Conservation (phyloP, 2,888 invertebrate genomes). For the Icerya purchasi region DNA sequence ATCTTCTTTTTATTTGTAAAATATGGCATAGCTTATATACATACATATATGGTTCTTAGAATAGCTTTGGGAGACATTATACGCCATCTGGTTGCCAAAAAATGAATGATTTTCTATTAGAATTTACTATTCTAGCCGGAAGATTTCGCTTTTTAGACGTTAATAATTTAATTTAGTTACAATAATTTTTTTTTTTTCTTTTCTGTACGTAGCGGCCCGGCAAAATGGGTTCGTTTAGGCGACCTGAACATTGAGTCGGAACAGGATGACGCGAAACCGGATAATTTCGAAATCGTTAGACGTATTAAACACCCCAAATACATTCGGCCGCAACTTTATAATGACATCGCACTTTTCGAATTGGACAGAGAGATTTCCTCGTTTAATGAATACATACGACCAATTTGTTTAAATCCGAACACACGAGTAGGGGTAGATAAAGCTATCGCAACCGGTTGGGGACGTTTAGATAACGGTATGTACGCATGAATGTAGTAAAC, state of each 20-base stretch:
- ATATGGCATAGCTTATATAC: no score
- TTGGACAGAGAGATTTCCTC: constrained; percentile 28
- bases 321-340: constrained; percentile 31
- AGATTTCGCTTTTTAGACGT: no score
- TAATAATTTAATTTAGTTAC: no score
- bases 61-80: no score
- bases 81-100: no score
- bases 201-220: not conserved
- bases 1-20: no score
- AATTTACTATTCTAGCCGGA: no score
- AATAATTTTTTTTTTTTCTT: not conserved
- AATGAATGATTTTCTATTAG: no score
- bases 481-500: no score
- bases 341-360: constrained; percentile 43
- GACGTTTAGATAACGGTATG: constrained; percentile 26
- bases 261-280: constrained; percentile 26
- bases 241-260: constrained; percentile 28
- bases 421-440: not conserved
- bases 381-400: constrained; percentile 33
- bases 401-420: constrained; percentile 32
- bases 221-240: constrained; percentile 6
- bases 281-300: constrained; percentile 22
- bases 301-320: constrained; percentile 34
- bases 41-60: no score
- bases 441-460: constrained; percentile 40